A percentile compares a stretch with the other conserved stretches of the same genome.
These are phyloP conservation scores for Hydrochoerus hydrochaeris DNA, from an alignment of 2,113 vertebrate species.

Conservation along the genomic window DNA sequence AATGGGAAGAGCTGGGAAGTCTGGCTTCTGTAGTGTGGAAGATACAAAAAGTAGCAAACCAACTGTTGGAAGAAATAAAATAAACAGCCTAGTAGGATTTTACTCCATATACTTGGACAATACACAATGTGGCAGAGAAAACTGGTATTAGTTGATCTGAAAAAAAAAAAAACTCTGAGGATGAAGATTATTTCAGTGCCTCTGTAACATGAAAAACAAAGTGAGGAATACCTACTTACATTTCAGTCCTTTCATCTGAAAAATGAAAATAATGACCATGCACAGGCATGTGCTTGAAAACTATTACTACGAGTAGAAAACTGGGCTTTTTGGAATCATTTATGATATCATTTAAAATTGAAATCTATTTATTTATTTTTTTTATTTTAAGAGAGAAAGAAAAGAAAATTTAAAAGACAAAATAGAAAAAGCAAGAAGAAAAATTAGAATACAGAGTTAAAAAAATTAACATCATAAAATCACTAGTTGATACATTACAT, in stretches of 20 bases:
- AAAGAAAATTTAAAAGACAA: too few relatives aligned
- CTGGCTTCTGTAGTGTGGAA: background rate
- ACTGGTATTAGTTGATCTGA: background rate
- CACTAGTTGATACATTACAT: too few relatives aligned
- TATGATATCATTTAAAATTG: too few relatives aligned
- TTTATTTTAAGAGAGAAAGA: too few relatives aligned
- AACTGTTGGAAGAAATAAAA: background rate
- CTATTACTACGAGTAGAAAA: background rate
- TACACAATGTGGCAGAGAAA: background rate
- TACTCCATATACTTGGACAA: background rate
- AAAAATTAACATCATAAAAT: too few relatives aligned
- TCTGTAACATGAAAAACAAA: background rate
- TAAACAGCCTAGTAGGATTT: background rate
- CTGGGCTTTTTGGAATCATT: too few relatives aligned
- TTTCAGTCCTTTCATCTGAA: background rate
- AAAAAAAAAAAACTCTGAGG: too few relatives aligned
- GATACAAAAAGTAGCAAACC: background rate
- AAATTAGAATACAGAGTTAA: too few relatives aligned
- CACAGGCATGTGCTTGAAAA: background rate
- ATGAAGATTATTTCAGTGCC: too few relatives aligned
- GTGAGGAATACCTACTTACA: background rate
- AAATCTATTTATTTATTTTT: too few relatives aligned
- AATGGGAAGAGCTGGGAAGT: background rate
- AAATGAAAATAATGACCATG: background rate
- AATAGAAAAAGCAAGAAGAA: too few relatives aligned